Base-by-base conservation (phyloP, 2,888 invertebrate genomes). In the Hirtodrosophila alboralis region DNA sequence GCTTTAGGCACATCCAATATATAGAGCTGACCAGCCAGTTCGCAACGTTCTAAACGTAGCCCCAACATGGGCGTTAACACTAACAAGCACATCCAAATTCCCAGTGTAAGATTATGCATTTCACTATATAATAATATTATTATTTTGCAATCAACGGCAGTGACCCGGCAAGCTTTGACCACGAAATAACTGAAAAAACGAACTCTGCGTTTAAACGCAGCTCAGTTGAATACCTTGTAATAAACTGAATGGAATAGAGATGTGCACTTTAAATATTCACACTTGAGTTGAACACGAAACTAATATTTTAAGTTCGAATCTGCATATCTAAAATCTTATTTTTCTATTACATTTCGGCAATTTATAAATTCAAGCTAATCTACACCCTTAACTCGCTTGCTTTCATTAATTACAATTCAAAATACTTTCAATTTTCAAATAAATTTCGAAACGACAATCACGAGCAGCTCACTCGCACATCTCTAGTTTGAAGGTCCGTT, bases 1-100 rank as follows among this genome's bases (percentile, higher is more conserved):
- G 57, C 26, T 48, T 87, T 87, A 14, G 88, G 86, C 10, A 88
- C 74, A 61, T 89, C 90, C 43, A 89, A 58, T 60, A 92, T 86
- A 52, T 80, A 80, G 7, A 90, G 63, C 37, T 88, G 85, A 10
- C 85, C 85, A 21, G 87, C 89, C 41, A 90, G 66, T 16, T 87
- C 84, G 52, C 89, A 90, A 27, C 80, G 86, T 10, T 77, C 52
- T 10, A 89, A 60, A 23, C 88, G 87, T 2, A 73, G 63, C 12
- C 62, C 57, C 30, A 58, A 28, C 28, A 44, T 27, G 10, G 56
- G 41, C n/a, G 40, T 21, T 16, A 40, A 10, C 40, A 30, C 40
- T 5, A 66, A 27, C 14, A 64, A 31, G 14, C 45, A 48, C 23
- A 57, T 5, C 28, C 43, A 43, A 28, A 54, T 37, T 26, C 27